Percentiles rank a stretch among this genome's conserved stretches.
phyloP scores from a whole-genome alignment of 1,140 invertebrate species.

The Bombus affinis region DNA sequence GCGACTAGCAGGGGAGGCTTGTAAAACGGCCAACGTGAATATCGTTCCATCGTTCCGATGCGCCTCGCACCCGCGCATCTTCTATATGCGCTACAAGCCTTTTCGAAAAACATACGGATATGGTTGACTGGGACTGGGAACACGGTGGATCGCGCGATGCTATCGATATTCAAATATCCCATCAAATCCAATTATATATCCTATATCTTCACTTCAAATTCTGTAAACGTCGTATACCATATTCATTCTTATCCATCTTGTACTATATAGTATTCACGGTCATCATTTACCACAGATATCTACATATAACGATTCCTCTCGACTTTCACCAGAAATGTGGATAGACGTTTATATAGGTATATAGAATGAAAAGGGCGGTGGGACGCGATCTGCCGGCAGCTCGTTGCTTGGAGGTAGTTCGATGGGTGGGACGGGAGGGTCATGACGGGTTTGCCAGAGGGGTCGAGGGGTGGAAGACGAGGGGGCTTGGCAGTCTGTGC shows the following conservation, averaged over 20 bases:
- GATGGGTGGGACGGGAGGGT: constrained; percentile 19
- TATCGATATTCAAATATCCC: not conserved
- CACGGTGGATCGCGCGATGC: not conserved
- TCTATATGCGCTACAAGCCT: not conserved
- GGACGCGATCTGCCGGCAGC: constrained; percentile 39
- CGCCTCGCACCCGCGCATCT: not conserved
- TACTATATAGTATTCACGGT: not conserved
- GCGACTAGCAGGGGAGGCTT: not conserved
- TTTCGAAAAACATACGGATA: constrained; percentile 6
- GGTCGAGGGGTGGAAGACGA: constrained; percentile 9
- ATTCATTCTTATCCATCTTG: no score
- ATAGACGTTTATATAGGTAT: constrained; percentile 44
- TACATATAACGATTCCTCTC: constrained; percentile 21
- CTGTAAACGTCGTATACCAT: not conserved
- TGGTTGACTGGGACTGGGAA: no score
- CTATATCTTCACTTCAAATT: not conserved
- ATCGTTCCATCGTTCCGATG: not conserved
- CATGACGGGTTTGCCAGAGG: constrained; percentile 36
- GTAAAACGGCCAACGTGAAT: not conserved
- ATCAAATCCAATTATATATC: not conserved
- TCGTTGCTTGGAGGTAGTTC: not conserved
- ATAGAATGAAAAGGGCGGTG: constrained; percentile 49
- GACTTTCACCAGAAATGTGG: constrained; percentile 35
- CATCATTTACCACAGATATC: constrained; percentile 22
- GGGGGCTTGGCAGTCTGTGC: constrained; percentile 48